Percentiles rank a stretch among this genome's conserved stretches.
Evolutionary conservation across 2,888 invertebrate species (phyloP).

Genomic region (Leucoma salicis): DNA sequence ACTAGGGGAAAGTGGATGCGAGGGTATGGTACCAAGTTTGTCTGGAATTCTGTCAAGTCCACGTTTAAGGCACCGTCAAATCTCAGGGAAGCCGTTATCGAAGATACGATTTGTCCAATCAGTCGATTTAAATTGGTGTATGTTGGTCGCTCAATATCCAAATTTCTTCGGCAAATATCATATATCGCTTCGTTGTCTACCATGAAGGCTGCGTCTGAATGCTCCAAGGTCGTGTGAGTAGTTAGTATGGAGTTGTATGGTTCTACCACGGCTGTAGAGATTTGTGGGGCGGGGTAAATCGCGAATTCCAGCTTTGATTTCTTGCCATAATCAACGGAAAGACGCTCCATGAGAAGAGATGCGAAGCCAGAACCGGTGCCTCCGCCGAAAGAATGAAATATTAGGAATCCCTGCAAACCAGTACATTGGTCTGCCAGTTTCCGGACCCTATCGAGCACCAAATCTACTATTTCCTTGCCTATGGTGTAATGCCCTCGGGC

Average conservation of each 20-base stretch:
- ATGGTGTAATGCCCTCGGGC: constrained; percentile 98
- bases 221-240: constrained; percentile 96
- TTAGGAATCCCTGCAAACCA: constrained; percentile 94
- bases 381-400: constrained; percentile 96
- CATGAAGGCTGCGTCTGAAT: constrained; percentile 98
- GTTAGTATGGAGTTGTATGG: constrained; percentile 98
- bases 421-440: constrained; percentile 95
- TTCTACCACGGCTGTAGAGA: constrained; percentile 94
- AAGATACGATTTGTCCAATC: constrained; percentile 96
- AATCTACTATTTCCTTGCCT: constrained; percentile 95
- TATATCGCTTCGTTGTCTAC: constrained; percentile 95
- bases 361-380: constrained; percentile 98
- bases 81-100: constrained; percentile 94
- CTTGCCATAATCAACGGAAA: constrained; percentile 97
- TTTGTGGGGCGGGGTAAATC: constrained; percentile 96
- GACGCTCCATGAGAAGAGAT: constrained; percentile 95
- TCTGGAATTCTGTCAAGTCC: constrained; percentile 96
- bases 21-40: constrained; percentile 96
- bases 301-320: constrained; percentile 97
- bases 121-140: constrained; percentile 97
- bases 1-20: constrained; percentile 96
- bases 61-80: constrained; percentile 96
- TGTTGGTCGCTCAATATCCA: constrained; percentile 96
- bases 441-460: constrained; percentile 92
- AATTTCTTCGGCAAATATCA: constrained; percentile 94